These are phyloP conservation scores for Morpho helenor DNA, from an alignment of 2,888 invertebrate genomes.

Conservation along the genomic window DNA sequence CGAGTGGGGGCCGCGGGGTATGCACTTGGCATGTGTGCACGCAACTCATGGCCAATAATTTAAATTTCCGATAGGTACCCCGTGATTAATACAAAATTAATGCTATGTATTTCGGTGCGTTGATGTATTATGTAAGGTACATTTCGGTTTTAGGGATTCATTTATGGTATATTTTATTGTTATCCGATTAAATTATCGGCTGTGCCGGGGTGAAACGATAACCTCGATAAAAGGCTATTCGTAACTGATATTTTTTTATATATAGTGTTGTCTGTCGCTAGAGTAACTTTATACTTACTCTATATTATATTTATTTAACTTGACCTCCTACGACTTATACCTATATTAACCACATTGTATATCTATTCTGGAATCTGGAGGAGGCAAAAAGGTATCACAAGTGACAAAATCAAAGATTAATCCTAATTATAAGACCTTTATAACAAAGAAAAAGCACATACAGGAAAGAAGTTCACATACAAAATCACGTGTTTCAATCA, in stretches of 20 bases:
- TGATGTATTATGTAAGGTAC: constrained; percentile 24
- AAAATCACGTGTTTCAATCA: no score
- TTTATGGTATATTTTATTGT: constrained; percentile 14
- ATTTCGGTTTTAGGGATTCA: constrained; percentile 6
- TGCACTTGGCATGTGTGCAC: constrained; percentile 71
- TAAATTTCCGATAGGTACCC: constrained; percentile 68
- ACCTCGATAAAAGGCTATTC: no score
- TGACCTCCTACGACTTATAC: no score
- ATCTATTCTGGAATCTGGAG: no score
- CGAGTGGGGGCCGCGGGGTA: constrained; percentile 29
- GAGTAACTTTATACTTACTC: no score
- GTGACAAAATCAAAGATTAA: no score
- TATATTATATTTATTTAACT: no score
- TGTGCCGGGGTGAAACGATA: not conserved
- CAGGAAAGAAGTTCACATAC: no score
- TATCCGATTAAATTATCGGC: constrained; percentile 1
- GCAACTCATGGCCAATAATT: constrained; percentile 74
- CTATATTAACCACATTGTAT: no score
- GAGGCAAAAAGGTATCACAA: not conserved
- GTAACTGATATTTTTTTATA: no score
- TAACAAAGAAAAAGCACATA: not conserved
- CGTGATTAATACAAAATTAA: constrained; percentile 66
- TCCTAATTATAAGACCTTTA: not conserved
- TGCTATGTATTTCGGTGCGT: constrained; percentile 40
- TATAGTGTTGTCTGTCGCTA: not conserved